Base-by-base conservation (phyloP, 2,113 vertebrate genomes). In the Psittacula cyanocephala region DNA sequence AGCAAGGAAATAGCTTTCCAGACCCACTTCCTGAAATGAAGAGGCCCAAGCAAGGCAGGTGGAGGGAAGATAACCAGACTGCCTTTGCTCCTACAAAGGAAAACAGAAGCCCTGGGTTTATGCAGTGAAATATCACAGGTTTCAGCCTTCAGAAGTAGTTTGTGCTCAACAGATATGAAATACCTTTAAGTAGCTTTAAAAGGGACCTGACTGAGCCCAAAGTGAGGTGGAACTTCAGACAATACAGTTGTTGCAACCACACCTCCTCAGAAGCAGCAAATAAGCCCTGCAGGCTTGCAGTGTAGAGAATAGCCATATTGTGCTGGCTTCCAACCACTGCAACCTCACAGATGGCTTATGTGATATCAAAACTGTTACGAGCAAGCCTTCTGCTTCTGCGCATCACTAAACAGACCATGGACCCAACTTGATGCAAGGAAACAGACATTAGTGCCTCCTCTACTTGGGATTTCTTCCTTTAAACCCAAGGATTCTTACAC, bases 401-500 rank as follows among this genome's bases (percentile, higher is more conserved):
- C 50, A 7, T 19, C 63, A 4, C 3, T 13, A 1, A 33, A 3
- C 7, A 24, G 33, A 1, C 43, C 5, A 9, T 0, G 0, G 24
- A 7, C 28, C 82, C 25, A 19, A 7, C 24, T 17, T 14, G 23
- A 10, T 2, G 2, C 0, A 46, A 20, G 43, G 60, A 59, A 72
- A n/a, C 13, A 17, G 46, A 46, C 9, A 5, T 28, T 41, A 11
- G 3, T 22, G 27, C 53, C 37, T 74, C 41, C 39, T 63, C 72
- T 17, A 13, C 43, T 63, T 59, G 59, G 43, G 6, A 62, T 63
- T 67, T 75, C 12, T 35, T 33, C 65, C 71, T 86, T 89, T 44
- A 70, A 87, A 85, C 15, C 27, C 55, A 67, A 53, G 53, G 83
- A 83, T 43, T 35, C 69, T 33, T 43, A 44, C 5, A 14, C 84